Evolutionary conservation across 2,113 vertebrate genomes (phyloP), one percentile per base, ranked within the genome.

Genomic region (Brachionichthys hirsutus): DNA sequence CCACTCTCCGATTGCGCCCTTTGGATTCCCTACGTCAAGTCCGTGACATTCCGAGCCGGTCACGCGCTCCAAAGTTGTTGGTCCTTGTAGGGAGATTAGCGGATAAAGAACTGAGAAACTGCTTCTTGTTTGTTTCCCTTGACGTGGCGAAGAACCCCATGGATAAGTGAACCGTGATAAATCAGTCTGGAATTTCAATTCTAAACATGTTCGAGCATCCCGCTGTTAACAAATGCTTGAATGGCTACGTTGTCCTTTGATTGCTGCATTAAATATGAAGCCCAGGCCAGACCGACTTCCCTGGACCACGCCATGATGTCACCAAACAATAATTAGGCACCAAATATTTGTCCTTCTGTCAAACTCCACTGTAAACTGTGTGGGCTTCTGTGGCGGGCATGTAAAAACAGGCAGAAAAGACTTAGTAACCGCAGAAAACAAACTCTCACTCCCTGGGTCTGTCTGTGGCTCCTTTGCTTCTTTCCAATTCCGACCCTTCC

Each of bases 381-480:
- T 51, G 30, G 42, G 76, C 61, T 67, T 51, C 40, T 61, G 80
- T 61, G 73, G 78, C 16, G 19, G 35, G 13, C 22, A 40, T 5
- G 4, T 69, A 67, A 77, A 58, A 68, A 75, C 70, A 68, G 60
- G 46, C 5, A 30, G 24, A 54, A 53, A 34, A 46, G 18, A 74
- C 68, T 66, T 40, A 60, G 42, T 20, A 4, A 77, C 75, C 75
- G 60, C 50, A 78, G 43, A 63, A 47, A 73, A 51, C 9, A 38
- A 7, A 38, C 24, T 9, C 36, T 56, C 20, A 14, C 56, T 66
- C 55, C 13, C 7, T 42, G 5, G 24, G 8, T 30, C 24, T 5
- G 14, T 54, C 35, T 61, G 18, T 57, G 15, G 2, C 42, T 62
- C 55, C 12, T 62, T 48, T 11, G 47, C 22, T 48, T 46, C 38